Conservation (phyloP, 2,113 vertebrate species). For the Ceuthmochares aereus region DNA sequence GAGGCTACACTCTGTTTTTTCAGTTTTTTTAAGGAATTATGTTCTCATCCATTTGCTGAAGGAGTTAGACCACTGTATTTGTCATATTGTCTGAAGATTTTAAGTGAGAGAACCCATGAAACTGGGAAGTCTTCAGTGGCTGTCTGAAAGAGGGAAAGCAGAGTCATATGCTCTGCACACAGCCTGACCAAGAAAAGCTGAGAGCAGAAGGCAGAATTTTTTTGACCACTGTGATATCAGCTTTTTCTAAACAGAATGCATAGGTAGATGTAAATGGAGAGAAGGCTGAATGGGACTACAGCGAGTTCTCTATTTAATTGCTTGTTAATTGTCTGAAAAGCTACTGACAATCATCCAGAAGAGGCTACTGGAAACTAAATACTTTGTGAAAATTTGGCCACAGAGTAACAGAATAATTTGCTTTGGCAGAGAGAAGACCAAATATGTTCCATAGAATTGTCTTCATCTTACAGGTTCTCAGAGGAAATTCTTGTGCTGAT, state of each 20-base stretch:
- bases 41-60: not conserved
- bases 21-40: not conserved
- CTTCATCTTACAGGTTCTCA: not conserved
- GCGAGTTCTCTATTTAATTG: not conserved
- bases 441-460: not conserved
- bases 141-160: not conserved
- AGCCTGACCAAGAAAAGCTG: not conserved
- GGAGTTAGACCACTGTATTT: not conserved
- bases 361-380: not conserved
- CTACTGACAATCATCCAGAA: not conserved
- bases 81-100: not conserved
- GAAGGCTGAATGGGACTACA: not conserved
- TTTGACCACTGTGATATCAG: not conserved
- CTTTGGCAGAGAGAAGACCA: not conserved
- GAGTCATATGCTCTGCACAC: not conserved
- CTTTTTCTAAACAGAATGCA: not conserved
- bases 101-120: not conserved
- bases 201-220: not conserved
- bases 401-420: not conserved
- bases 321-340: not conserved
- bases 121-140: not conserved
- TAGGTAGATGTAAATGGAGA: accelerated
- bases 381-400: not conserved
- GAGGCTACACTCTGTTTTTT: not conserved
- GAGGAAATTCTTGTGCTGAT: not conserved